Percentiles rank a stretch among this genome's conserved stretches.
Conservation (phyloP, 2,797 vertebrate species). For the Schizopygopsis pylzovi region DNA sequence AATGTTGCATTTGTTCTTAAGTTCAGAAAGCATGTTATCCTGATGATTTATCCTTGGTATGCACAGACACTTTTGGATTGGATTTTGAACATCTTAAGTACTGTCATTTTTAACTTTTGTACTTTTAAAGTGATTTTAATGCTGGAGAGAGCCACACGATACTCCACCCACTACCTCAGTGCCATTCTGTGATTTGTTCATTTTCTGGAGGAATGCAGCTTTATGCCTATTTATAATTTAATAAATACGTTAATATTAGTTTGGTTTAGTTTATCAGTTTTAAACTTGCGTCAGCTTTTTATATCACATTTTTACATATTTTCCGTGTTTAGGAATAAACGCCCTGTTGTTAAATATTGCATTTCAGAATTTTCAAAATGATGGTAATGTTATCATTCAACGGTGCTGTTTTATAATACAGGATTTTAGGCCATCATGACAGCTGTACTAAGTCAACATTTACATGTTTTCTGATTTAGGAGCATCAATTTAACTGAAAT, state of each 20-base stretch:
- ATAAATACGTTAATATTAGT: conserved; percentile 43
- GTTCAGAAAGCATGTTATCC: conserved; percentile 48
- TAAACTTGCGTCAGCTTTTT: conserved; percentile 8
- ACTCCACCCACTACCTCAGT: conserved; percentile 73
- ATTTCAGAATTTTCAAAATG: neutral
- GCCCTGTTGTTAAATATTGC: neutral
- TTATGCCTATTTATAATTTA: conserved; percentile 68
- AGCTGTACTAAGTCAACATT: neutral
- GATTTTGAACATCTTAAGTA: conserved; percentile 50
- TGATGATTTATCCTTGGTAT: conserved; percentile 56
- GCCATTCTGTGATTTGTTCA: conserved; percentile 57
- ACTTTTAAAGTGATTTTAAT: conserved; percentile 35
- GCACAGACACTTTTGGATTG: conserved; percentile 60
- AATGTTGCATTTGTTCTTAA: conserved; percentile 48
- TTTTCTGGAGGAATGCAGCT: conserved; percentile 60
- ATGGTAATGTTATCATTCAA: neutral
- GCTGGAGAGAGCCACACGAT: conserved; percentile 51
- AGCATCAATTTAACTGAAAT: neutral
- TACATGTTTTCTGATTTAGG: neutral
- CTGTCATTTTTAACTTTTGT: conserved; percentile 49
- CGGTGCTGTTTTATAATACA: conserved; percentile 31
- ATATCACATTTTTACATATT: neutral
- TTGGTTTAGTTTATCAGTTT: conserved; percentile 31
- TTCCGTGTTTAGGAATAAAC: conserved; percentile 4
- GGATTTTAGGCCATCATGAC: neutral